Conservation (phyloP, 53 echinoderm and acorn worm genomes). For the Astropecten irregularis region DNA sequence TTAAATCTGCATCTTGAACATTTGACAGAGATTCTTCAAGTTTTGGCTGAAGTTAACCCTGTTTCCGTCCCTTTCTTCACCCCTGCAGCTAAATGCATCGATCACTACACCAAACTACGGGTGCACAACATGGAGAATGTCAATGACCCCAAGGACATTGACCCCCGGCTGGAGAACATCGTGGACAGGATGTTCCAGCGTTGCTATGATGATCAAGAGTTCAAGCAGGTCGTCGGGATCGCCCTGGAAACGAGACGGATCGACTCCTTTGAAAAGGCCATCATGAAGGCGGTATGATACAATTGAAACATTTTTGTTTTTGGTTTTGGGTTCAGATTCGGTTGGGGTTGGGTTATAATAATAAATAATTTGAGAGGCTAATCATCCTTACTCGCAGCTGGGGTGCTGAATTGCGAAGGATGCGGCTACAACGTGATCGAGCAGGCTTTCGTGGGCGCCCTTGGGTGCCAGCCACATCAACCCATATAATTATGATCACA, state of each 20-base stretch:
- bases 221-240: constrained; percentile 93
- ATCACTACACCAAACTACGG: constrained; percentile 81
- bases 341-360: not conserved
- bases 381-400: too few species aligned
- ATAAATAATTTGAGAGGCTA: not conserved
- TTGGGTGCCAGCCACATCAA: too few species aligned
- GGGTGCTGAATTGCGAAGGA: too few species aligned
- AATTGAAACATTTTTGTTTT: too few species aligned
- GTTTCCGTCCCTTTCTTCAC: too few species aligned
- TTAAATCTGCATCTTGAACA: too few species aligned
- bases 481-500: too few species aligned
- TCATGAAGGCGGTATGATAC: constrained; percentile 82
- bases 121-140: constrained; percentile 86
- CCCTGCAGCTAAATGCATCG: constrained; percentile 87
- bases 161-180: constrained; percentile 78
- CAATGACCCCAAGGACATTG: constrained; percentile 77
- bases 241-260: constrained; percentile 90
- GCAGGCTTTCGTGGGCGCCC: too few species aligned
- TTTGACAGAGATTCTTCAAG: too few species aligned
- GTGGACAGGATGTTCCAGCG: constrained; percentile 96
- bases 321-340: not conserved
- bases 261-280: constrained; percentile 88
- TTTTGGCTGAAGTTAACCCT: too few species aligned
- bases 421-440: too few species aligned
- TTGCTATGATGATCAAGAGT: constrained; percentile 84